These are phyloP conservation scores for Neogobius melanostomus DNA, from an alignment of 2,113 vertebrate genomes.

Conservation along the genomic window DNA sequence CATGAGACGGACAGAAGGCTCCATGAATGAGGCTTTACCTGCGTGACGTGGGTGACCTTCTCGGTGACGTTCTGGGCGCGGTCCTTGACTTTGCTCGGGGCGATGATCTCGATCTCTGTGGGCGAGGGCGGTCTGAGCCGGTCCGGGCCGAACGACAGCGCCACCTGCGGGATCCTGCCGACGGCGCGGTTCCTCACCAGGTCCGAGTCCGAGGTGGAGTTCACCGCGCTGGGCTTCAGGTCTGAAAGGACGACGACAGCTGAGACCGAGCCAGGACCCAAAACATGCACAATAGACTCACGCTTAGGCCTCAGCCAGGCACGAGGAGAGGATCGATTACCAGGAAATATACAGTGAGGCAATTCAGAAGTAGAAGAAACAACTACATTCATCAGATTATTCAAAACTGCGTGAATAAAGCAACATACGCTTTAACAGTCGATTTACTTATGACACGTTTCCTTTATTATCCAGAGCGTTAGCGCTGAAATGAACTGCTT, in stretches of 20 bases:
- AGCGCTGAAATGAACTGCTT: too few relatives aligned
- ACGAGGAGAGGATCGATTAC: not conserved
- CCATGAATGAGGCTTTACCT: slow-evolving; percentile 72
- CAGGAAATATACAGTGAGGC: not conserved
- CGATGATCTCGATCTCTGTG: slow-evolving; percentile 94
- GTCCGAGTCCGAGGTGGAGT: slow-evolving; percentile 88
- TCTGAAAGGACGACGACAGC: slow-evolving; percentile 54
- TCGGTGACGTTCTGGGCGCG: slow-evolving; percentile 96
- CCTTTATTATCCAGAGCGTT: too few relatives aligned
- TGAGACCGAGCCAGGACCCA: not conserved
- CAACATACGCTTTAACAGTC: too few relatives aligned
- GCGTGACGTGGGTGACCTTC: slow-evolving; percentile 98
- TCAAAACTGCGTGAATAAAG: too few relatives aligned
- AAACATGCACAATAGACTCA: not conserved
- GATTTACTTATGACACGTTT: too few relatives aligned
- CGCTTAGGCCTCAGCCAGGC: not conserved
- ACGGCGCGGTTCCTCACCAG: slow-evolving; percentile 88
- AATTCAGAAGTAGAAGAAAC: too few relatives aligned
- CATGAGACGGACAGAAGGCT: not conserved
- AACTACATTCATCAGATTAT: too few relatives aligned
- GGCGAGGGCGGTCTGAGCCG: slow-evolving; percentile 88
- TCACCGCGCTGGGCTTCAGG: slow-evolving; percentile 82
- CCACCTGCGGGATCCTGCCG: slow-evolving; percentile 92
- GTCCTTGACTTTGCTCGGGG: slow-evolving; percentile 93
- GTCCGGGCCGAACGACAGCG: slow-evolving; percentile 91